These are phyloP conservation scores for Polyergus mexicanus DNA, from an alignment of 1,140 invertebrate species.

Conservation along the genomic window DNA sequence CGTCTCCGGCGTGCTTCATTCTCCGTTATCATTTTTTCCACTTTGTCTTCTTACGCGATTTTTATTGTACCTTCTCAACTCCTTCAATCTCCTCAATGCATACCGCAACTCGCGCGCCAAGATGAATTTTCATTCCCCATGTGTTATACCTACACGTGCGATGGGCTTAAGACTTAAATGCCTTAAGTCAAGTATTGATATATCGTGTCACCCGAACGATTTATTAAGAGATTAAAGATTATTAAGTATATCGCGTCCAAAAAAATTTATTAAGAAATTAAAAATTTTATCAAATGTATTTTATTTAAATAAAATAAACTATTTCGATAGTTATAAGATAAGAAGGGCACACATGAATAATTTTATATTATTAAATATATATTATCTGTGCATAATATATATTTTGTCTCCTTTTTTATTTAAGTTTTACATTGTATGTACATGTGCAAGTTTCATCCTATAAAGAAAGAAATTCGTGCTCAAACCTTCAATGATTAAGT, in stretches of 20 bases:
- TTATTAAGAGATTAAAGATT: not conserved
- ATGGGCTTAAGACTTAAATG: conserved; percentile 46
- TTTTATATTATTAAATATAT: not conserved
- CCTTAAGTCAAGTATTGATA: conserved; percentile 28
- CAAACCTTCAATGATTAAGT: conserved; percentile 8
- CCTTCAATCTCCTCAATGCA: conserved; percentile 54
- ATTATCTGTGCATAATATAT: not conserved
- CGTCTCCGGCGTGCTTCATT: not conserved
- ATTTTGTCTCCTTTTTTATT: not conserved
- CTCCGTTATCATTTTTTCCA: conserved; percentile 58
- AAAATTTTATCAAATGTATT: not conserved
- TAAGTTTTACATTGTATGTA: not conserved
- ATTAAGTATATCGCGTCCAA: not conserved
- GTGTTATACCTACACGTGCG: conserved; percentile 39
- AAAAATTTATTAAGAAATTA: not conserved
- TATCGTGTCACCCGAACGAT: not conserved
- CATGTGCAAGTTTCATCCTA: not conserved
- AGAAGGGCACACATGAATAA: not conserved
- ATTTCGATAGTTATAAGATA: not conserved
- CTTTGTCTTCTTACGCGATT: conserved; percentile 50
- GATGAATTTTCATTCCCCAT: conserved; percentile 51
- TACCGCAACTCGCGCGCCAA: conserved; percentile 28
- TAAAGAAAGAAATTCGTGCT: not conserved
- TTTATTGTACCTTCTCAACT: conserved; percentile 42
- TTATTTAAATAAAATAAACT: conserved; percentile 14